Conservation (phyloP, 2,113 vertebrate species). For the Calidris pugnax region DNA sequence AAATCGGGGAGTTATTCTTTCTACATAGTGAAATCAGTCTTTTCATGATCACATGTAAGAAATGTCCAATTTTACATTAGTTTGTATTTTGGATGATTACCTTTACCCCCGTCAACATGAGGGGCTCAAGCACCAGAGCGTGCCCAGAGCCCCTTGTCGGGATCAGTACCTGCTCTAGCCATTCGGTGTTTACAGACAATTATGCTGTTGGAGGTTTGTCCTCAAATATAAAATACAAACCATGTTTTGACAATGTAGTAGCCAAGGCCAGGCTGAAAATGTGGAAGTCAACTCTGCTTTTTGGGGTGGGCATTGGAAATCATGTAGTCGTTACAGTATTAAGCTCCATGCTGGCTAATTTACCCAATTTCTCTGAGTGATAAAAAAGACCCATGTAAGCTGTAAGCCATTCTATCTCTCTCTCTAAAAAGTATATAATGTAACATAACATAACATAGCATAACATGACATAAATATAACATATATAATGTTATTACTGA, state of each 20-base stretch:
- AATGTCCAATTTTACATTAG: background rate
- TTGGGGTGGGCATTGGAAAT: background rate
- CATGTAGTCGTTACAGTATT: background rate
- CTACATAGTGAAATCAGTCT: background rate
- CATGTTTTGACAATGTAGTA: background rate
- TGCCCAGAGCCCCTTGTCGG: background rate
- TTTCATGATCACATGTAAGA: background rate
- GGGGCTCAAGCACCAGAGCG: accelerated
- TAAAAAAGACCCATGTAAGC: background rate
- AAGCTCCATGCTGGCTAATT: background rate
- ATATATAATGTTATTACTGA: background rate
- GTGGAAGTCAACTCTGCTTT: background rate
- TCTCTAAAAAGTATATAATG: background rate
- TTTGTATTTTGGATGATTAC: background rate
- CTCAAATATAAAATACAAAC: background rate
- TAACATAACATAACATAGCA: too few relatives aligned
- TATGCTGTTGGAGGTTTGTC: background rate
- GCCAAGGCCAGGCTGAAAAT: background rate
- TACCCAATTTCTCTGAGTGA: background rate
- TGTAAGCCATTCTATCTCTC: background rate
- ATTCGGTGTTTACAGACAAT: background rate
- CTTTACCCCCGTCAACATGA: background rate
- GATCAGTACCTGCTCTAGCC: background rate
- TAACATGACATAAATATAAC: too few relatives aligned
- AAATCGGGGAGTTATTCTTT: background rate